Evolutionary conservation across 2,797 vertebrate genomes (phyloP).

Genomic region (Enteromius anoplus): DNA sequence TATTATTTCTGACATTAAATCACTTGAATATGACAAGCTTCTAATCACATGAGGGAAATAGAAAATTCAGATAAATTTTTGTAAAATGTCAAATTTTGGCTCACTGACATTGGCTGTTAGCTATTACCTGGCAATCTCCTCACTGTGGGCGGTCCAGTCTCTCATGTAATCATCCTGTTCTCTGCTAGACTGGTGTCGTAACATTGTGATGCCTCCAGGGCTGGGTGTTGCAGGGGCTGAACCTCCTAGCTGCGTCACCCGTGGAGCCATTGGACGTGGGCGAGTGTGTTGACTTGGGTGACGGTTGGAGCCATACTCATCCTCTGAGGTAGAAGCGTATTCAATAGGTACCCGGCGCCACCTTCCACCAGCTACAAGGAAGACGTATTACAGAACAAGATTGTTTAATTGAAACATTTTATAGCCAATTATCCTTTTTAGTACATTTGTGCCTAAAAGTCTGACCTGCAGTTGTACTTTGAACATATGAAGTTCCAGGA

Average conservation of each 20-base stretch:
- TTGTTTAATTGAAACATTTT: background rate
- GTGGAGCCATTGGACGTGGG: constrained; percentile 77
- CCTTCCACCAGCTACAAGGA: constrained; percentile 81
- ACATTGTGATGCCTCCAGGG: constrained; percentile 73
- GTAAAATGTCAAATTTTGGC: no score
- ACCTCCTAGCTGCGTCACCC: constrained; percentile 85
- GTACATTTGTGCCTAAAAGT: background rate
- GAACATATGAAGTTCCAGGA: constrained; percentile 80
- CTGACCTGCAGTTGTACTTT: constrained; percentile 84
- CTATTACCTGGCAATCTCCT: constrained; percentile 93
- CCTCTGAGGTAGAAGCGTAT: constrained; percentile 97
- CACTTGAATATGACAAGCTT: no score
- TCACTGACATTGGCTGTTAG: background rate
- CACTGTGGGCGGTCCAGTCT: constrained; percentile 95
- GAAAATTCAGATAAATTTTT: no score
- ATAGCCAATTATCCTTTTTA: background rate
- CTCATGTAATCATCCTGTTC: constrained; percentile 96
- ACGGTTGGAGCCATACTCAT: constrained; percentile 96
- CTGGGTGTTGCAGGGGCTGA: constrained; percentile 79
- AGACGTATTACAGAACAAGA: background rate
- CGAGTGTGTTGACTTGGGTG: constrained; percentile 88
- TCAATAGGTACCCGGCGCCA: constrained; percentile 95
- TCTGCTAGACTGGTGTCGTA: constrained; percentile 86
- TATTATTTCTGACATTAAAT: no score
- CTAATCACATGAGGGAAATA: no score